Base-by-base conservation (phyloP, 2,888 invertebrate genomes). In the Cephalotes varians region DNA sequence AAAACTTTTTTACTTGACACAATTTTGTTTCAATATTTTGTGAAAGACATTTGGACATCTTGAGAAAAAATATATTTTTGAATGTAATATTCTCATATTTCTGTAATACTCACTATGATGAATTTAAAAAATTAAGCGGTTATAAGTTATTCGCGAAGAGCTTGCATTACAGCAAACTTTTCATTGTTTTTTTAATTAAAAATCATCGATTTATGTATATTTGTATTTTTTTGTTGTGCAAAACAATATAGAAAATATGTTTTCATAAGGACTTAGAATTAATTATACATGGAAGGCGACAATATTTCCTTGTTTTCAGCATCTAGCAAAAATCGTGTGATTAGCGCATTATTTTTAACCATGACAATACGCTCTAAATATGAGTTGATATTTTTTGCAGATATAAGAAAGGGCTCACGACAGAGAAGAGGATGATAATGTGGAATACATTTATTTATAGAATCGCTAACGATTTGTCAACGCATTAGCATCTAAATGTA, bases 261-360 rank as follows among this genome's bases (percentile, higher is more conserved):
- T 69, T 69, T 49, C 0, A 10, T 25, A 18, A 18, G 21, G 21
- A 15, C 5, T 54, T 71, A 25, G 18, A 54, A 37, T 54, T 18
- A 6, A 71, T 25, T 18, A 21, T 6, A 0, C 25, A 51, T 69
- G 34, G 7, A 31, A 31, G 15, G 15, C 4, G 5, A 51, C 2
- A 21, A 58, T 58, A 5, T n/a, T 58, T 44, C 6, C 25, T 37
- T 72, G 18, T 40, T 56, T 72, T 44, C 1, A 28, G 7, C 1
- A 2, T 21, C n/a, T 60, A 21, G 44, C 15, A 25, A 25, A 72
- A 56, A 40, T 18, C 10, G 2, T 15, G 6, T 12, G n/a, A 31
- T 60, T 60, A 73, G 47, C 49, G 25, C 37, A 18, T 51, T 64
- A 74, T 74, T 74, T 74, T 74, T 64, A 74, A 37, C 25, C 1